These are phyloP conservation scores for Caenorhabditis sp. DNA, from an alignment of 2,888 invertebrate genomes.

Conservation along the genomic window DNA sequence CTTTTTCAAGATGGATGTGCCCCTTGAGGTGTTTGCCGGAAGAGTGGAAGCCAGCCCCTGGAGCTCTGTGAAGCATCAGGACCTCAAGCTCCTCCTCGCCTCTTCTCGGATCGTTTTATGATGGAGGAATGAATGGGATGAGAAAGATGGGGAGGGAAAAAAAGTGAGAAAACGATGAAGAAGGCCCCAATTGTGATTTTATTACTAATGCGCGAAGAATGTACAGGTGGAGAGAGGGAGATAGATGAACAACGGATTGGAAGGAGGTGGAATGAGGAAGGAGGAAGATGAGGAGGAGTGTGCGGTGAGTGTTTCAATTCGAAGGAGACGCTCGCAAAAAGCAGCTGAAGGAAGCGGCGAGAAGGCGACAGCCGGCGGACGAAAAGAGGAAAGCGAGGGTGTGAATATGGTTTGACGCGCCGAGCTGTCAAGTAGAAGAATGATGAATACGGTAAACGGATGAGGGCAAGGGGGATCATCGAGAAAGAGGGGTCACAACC, in stretches of 20 bases:
- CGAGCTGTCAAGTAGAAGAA: slow-evolving; percentile 65
- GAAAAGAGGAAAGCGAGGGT: slow-evolving; percentile 29
- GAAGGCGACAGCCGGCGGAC: slow-evolving; percentile 53
- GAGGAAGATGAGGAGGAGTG: slow-evolving; percentile 19
- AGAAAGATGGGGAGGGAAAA: no score
- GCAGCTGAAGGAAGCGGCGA: slow-evolving; percentile 39
- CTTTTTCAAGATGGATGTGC: slow-evolving; percentile 57
- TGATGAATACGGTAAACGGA: slow-evolving; percentile 67
- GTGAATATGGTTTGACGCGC: slow-evolving; percentile 52
- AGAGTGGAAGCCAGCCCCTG: background rate
- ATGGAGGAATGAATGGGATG: no score
- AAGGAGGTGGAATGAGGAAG: slow-evolving; percentile 25
- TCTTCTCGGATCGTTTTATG: slow-evolving; percentile 43
- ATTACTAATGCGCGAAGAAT: slow-evolving; percentile 58
- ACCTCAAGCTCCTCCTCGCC: slow-evolving; percentile 1
- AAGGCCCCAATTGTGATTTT: slow-evolving; percentile 24
- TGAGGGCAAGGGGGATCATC: slow-evolving; percentile 51
- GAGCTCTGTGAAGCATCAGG: no score
- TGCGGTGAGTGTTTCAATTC: slow-evolving; percentile 55
- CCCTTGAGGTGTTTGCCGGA: slow-evolving; percentile 24
- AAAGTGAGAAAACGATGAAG: slow-evolving; percentile 11
- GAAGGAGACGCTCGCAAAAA: slow-evolving; percentile 31
- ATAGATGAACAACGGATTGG: slow-evolving; percentile 49
- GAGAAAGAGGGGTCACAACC: slow-evolving; percentile 29
- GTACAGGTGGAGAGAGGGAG: slow-evolving; percentile 64